Evolutionary conservation across 2,888 invertebrate genomes (phyloP).

Genomic region (Pyrrhia umbra): DNA sequence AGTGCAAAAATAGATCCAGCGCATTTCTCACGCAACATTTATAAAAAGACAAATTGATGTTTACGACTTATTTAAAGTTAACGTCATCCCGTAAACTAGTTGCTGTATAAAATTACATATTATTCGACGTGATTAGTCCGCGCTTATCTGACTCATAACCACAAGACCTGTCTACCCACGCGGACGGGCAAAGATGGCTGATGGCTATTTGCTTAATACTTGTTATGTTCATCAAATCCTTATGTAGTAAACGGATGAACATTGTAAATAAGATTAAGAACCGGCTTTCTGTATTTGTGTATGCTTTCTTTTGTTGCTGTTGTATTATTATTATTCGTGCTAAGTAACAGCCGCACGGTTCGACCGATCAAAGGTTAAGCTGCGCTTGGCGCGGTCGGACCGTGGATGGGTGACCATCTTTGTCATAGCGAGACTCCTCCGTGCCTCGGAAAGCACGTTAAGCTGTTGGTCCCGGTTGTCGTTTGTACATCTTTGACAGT

Average conservation of each 20-base stretch:
- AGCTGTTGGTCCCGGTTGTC: too few relatives aligned
- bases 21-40: slow-evolving; percentile 53
- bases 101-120: slow-evolving; percentile 60
- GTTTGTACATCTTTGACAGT: too few relatives aligned
- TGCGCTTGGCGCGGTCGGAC: too few relatives aligned
- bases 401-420: too few relatives aligned
- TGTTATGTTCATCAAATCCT: slow-evolving; percentile 66
- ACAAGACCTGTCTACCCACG: slow-evolving; percentile 76
- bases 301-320: slow-evolving; percentile 24
- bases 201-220: slow-evolving; percentile 66
- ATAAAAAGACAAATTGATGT: slow-evolving; percentile 55
- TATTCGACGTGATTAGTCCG: slow-evolving; percentile 56
- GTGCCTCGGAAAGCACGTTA: too few relatives aligned
- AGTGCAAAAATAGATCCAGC: slow-evolving; percentile 41
- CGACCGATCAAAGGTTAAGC: too few relatives aligned
- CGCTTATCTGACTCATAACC: slow-evolving; percentile 63
- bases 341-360: too few relatives aligned
- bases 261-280: slow-evolving; percentile 53
- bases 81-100: slow-evolving; percentile 50
- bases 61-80: slow-evolving; percentile 51
- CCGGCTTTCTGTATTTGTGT: slow-evolving; percentile 35
- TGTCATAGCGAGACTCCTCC: too few relatives aligned
- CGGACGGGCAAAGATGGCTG: slow-evolving; percentile 49
- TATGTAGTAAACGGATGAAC: slow-evolving; percentile 38
- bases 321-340: not conserved